Percentiles rank a stretch among this genome's conserved stretches.
Conservation (phyloP, 2,797 vertebrate genomes). For the Channa striata region DNA sequence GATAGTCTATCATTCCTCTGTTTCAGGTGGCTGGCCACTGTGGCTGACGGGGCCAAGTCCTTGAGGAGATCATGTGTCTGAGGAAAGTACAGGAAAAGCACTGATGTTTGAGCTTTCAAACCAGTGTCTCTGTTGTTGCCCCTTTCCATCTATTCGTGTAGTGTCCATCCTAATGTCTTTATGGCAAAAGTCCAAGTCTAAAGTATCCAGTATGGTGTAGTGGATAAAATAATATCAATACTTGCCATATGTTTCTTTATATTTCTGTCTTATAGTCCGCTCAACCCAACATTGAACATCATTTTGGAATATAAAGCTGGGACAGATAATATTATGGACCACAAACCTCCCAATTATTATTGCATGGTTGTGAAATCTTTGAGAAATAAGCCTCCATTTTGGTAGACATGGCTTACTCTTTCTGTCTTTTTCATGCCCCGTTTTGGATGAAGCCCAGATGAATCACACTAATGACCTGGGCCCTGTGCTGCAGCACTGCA, state of each 20-base stretch:
- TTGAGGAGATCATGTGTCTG: slow-evolving; percentile 85
- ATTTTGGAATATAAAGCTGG: slow-evolving; percentile 42
- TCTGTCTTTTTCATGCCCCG: slow-evolving; percentile 54
- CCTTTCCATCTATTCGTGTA: slow-evolving; percentile 27
- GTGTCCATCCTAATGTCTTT: slow-evolving; percentile 42
- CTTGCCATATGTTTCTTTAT: slow-evolving; percentile 18
- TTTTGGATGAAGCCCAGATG: slow-evolving; percentile 82
- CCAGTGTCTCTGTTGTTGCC: slow-evolving; percentile 52
- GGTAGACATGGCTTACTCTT: slow-evolving; percentile 47
- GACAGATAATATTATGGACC: slow-evolving; percentile 44
- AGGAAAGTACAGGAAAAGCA: slow-evolving; percentile 78
- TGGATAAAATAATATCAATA: not conserved
- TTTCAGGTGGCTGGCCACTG: slow-evolving; percentile 83
- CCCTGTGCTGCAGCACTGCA: slow-evolving; percentile 81
- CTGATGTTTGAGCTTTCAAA: slow-evolving; percentile 73
- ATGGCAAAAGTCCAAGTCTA: slow-evolving; percentile 26
- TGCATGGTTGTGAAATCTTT: slow-evolving; percentile 55
- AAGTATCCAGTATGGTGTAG: not conserved
- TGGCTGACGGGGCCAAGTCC: slow-evolving; percentile 82
- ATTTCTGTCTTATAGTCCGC: slow-evolving; percentile 36
- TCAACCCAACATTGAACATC: slow-evolving; percentile 32
- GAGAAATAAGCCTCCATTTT: slow-evolving; percentile 65
- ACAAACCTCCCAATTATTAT: slow-evolving; percentile 58
- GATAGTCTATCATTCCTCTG: slow-evolving; percentile 81
- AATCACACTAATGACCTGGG: slow-evolving; percentile 86